Conservation (phyloP, 2,113 vertebrate species). For the Aegypius monachus region DNA sequence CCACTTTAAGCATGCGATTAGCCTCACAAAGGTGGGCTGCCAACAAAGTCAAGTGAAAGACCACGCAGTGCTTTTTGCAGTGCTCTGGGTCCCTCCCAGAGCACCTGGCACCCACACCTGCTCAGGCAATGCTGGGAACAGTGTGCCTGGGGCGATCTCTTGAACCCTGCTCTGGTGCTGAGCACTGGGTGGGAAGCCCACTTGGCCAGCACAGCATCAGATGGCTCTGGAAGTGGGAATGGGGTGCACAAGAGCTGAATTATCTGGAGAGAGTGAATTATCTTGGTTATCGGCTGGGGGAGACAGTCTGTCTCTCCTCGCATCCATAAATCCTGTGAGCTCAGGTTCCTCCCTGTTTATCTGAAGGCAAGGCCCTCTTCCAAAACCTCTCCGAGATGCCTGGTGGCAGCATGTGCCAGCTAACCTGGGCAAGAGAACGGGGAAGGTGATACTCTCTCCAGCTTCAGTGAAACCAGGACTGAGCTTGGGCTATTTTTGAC, state of each 20-base stretch:
- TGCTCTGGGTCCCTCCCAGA: not conserved
- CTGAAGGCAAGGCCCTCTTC: not conserved
- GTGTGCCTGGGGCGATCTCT: not conserved
- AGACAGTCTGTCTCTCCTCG: not conserved
- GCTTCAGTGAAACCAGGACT: not conserved
- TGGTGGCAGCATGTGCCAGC: not conserved
- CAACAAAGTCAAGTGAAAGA: not conserved
- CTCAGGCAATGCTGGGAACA: not conserved
- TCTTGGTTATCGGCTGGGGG: not conserved
- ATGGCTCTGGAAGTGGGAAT: not conserved
- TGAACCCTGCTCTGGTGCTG: not conserved
- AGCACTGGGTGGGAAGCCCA: not conserved
- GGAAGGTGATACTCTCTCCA: not conserved
- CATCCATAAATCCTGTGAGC: not conserved
- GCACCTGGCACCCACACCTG: not conserved
- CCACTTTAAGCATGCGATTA: rapidly evolving
- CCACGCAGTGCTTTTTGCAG: rapidly evolving
- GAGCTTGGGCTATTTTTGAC: not conserved
- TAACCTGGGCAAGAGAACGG: not conserved
- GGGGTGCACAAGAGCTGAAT: not conserved
- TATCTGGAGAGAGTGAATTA: not conserved
- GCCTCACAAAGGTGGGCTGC: not conserved
- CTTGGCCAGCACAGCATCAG: not conserved
- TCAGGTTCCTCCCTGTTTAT: not conserved
- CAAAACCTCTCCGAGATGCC: not conserved